Base-by-base conservation (phyloP, 2,113 vertebrate genomes). In the Spea multiplicata region DNA sequence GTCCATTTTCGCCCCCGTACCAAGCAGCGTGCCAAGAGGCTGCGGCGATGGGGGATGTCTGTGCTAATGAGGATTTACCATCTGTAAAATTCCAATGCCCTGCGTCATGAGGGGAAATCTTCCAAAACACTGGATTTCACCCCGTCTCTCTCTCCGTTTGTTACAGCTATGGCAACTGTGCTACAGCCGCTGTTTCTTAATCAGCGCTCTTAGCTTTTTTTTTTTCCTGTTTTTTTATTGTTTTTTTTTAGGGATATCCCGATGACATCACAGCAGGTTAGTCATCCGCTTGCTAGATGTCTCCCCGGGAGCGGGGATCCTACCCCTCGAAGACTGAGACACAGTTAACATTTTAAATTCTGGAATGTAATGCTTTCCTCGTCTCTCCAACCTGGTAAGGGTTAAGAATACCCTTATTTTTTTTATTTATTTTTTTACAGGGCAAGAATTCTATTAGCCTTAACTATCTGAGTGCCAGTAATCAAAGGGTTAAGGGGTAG, bases 121-220 rank as follows among this genome's bases (percentile, higher is more conserved):
- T 96, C 94, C 95, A 96, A 94, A 97, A 95, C 94, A 95, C 86
- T 91, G 90, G 90, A 90, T 89, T 89, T 89, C 87, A 81, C 90
- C 91, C 90, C 87, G 90, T 89, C 86, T 83, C 81, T n/a, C n/a
- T 3, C 82, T 83, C 86, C 91, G 87, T 83, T 87, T 82, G 82
- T 75, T 59, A 84, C 48, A 88, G 86, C 87, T 90, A 92, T 91
- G 88, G 91, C 87, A 91, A 93, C 91, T 88, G 75, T 17, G 0
- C 84, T 87, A 82, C 88, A 87, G 86, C 86, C 86, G 81, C 82
- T 88, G 79, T 84, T 83, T 83, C 81, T 61, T 52, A 86, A 82
- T 57, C 81, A 45, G 64, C n/a, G 82, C 82, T 86, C 88, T 87
- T 91, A 86, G 90, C 88, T 90, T 91, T 30, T 30, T 30, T n/a